phyloP scores from a whole-genome alignment of 1,140 invertebrate species.

The Mycetomoellerius zeteki region DNA sequence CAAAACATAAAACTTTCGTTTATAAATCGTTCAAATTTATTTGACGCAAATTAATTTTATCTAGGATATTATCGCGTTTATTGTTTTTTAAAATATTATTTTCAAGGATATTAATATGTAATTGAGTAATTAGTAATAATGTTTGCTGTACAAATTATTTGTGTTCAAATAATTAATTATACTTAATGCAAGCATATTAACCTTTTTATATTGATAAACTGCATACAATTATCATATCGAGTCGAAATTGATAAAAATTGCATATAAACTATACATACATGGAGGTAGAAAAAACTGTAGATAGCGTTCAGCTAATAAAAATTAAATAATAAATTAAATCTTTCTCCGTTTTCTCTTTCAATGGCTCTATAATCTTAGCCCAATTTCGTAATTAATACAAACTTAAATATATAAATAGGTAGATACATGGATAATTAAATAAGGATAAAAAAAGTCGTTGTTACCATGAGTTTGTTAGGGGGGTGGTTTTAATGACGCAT shows the following conservation, averaged over 20 bases:
- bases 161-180: not conserved
- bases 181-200: not conserved
- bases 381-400: conserved; percentile 45
- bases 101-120: not conserved
- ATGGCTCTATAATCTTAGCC: conserved; percentile 31
- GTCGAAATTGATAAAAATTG: conserved; percentile 1
- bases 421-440: conserved; percentile 38
- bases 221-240: not conserved
- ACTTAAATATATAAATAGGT: conserved; percentile 26
- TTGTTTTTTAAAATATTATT: not conserved
- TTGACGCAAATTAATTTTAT: conserved; percentile 18
- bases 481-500: conserved; percentile 80
- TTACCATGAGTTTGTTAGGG: conserved; percentile 75
- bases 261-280: not conserved
- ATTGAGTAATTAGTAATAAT: conserved; percentile 12
- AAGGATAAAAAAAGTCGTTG: conserved; percentile 52
- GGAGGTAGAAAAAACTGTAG: not conserved
- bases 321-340: conserved; percentile 7
- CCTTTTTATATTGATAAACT: conserved; percentile 6
- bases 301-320: not conserved
- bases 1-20: not conserved
- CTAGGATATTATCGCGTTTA: not conserved
- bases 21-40: not conserved
- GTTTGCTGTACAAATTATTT: conserved; percentile 24
- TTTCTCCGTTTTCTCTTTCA: conserved; percentile 6